Conservation (phyloP, 2,888 invertebrate species). For the Cephus rjabovi region DNA sequence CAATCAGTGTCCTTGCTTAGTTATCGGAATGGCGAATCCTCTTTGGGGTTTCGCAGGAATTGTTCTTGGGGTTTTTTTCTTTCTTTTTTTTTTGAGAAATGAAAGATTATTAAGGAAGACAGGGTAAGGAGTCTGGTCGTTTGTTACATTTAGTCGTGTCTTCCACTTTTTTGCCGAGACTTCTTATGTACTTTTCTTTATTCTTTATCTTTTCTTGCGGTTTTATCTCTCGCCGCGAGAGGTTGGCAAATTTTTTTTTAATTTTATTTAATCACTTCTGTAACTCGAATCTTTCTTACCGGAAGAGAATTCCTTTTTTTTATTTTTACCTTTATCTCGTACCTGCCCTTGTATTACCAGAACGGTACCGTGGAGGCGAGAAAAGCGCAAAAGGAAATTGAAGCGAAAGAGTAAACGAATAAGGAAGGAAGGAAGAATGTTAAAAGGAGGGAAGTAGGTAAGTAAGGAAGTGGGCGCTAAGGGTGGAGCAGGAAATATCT, state of each 20-base stretch:
- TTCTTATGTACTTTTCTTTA: not conserved
- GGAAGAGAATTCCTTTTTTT: not conserved
- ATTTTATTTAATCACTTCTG: too few relatives aligned
- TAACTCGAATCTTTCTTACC: too few relatives aligned
- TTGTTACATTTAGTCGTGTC: not conserved
- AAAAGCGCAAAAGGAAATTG: not conserved
- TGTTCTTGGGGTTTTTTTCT: not conserved
- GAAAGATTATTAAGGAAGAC: not conserved
- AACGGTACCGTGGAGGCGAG: not conserved
- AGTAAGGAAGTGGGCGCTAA: not conserved
- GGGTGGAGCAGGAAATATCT: not conserved
- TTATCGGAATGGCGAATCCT: not conserved
- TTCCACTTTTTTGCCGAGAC: not conserved
- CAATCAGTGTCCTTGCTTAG: not conserved
- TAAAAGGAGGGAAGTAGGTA: not conserved
- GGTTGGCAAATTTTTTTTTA: too few relatives aligned
- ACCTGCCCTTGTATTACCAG: not conserved
- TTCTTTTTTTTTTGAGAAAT: not conserved
- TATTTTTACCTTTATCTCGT: not conserved
- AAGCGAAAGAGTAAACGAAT: not conserved
- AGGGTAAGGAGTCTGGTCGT: not conserved
- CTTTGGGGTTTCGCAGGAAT: not conserved
- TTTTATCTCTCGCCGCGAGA: too few relatives aligned
- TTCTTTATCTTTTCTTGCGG: too few relatives aligned
- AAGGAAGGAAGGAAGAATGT: not conserved